Base-by-base conservation (phyloP, 2,888 invertebrate genomes). In the Pharmacophagus antenor region DNA sequence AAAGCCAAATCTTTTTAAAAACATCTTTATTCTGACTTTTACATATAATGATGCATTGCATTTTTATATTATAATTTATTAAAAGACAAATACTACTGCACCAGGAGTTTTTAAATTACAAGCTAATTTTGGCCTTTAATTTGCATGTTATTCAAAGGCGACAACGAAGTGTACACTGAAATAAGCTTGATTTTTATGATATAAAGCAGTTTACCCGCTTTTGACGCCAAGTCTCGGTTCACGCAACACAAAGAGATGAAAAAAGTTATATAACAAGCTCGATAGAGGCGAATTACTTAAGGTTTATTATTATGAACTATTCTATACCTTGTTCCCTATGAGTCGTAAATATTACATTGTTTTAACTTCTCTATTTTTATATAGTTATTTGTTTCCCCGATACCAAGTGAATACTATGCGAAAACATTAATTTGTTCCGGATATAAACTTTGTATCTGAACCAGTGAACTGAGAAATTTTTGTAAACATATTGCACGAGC, bases 171-270 rank as follows among this genome's bases (percentile, higher is more conserved):
- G 74, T 72, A 69, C 68, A 69, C 67, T 71, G 72, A 79, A 79
- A 77, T 67, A 70, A 70, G 73, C 76, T 79, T 80, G 79, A 82
- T 82, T 85, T 56, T 83, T 82, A 79, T 81, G 76, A 78, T 78
- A 82, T 79, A 82, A 82, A 75, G 73, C 77, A 70, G 78, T 80
- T 78, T 76, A 76, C 76, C 65, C 74, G 65, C 61, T 67, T 70
- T 71, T 70, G 74, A 73, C 72, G 79, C 65, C 69, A 73, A 74
- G 74, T 72, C 74, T 72, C 62, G 62, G 65, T 55, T 20, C 52
- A 68, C 65, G 67, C 64, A 56, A 60, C 62, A 71, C 71, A 72
- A 69, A 69, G 69, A 69, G 76, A 76, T 71, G 8, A 67, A 70
- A 68, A 73, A 76, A 71, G 15, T 65, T 49, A 63, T 65, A 74